Base-by-base conservation (phyloP, 1,140 invertebrate genomes). In the Pomphorhynchus laevis region DNA sequence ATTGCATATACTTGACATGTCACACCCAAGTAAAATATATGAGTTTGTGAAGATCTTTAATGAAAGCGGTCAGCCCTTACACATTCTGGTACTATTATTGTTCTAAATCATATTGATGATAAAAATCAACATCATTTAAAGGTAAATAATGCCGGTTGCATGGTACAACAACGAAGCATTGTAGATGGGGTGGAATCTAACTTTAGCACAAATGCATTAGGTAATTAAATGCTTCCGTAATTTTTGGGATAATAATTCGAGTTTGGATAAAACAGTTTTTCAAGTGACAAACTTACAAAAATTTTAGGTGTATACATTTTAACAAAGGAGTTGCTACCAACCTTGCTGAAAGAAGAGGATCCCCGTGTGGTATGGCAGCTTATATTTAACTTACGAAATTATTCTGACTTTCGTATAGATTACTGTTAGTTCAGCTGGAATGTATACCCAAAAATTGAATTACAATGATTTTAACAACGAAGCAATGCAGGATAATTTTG, bases 121-220 rank as follows among this genome's bases (percentile, higher is more conserved):
- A 12, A 29, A 12, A 6, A 29, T 16, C 9, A 3, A 12, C 36
- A 5, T 33, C 20, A 36, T 36, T 42, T 47, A 12, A 47, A 54
- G 50, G 51, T 64, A 12, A 63, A 64, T 45, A 64, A 64, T 52
- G 62, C 62, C 21, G 61, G 62, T 4, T 58, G 56, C 45, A 58
- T 64, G 55, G 45, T 63, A 1, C 51, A 58, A 34, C 45, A 50
- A 40, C 46, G 56, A 31, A 17, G 55, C 3, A 55, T 56, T 22
- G 48, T 47, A 11, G 58, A 62, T 47, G 56, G 54, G 4, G 39
- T 62, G 5, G 62, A 64, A 41, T 51, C 48, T 20, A 63, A 60
- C 40, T 64, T 64, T 52, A 61, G 61, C 8, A 60, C 60, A 21
- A 63, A 64, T 44, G 58, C 58, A 9, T 45, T 63, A 5, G 58